These are phyloP conservation scores for Homarus americanus DNA, from an alignment of 1,140 invertebrate genomes.

Conservation along the genomic window DNA sequence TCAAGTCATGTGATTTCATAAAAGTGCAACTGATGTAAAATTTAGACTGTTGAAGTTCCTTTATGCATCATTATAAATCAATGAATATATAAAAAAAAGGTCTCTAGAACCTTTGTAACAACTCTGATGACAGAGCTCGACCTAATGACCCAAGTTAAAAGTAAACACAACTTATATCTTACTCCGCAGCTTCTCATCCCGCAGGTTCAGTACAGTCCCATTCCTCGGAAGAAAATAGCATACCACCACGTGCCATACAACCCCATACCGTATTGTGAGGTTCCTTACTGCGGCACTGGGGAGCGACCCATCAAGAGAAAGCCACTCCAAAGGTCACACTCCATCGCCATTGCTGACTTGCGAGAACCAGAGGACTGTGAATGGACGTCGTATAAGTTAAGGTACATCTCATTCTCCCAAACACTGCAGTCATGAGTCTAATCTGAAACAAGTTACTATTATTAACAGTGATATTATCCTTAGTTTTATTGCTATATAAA, in stretches of 20 bases:
- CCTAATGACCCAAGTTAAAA: no score
- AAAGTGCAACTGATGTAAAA: no score
- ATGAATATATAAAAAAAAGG: background rate
- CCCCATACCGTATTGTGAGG: constrained; percentile 74
- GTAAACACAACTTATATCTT: no score
- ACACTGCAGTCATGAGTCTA: no score
- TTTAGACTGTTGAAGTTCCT: no score
- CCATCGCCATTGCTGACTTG: constrained; percentile 65
- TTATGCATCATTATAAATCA: background rate
- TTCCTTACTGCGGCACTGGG: constrained; percentile 63
- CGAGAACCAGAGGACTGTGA: constrained; percentile 54
- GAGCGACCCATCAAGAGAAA: constrained; percentile 73
- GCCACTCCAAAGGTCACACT: constrained; percentile 68
- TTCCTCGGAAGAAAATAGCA: constrained; percentile 74
- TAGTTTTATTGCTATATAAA: no score
- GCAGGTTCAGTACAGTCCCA: constrained; percentile 74
- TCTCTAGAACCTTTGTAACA: background rate
- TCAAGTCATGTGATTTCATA: no score
- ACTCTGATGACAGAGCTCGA: no score
- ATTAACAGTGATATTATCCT: no score
- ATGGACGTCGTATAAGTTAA: constrained; percentile 63
- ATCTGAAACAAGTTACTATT: no score
- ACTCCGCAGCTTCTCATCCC: no score
- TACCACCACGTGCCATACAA: constrained; percentile 74
- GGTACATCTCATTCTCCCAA: no score